Percentiles rank a stretch among this genome's conserved stretches.
Conservation (phyloP, 2,888 invertebrate species). For the Diloba caeruleocephala region DNA sequence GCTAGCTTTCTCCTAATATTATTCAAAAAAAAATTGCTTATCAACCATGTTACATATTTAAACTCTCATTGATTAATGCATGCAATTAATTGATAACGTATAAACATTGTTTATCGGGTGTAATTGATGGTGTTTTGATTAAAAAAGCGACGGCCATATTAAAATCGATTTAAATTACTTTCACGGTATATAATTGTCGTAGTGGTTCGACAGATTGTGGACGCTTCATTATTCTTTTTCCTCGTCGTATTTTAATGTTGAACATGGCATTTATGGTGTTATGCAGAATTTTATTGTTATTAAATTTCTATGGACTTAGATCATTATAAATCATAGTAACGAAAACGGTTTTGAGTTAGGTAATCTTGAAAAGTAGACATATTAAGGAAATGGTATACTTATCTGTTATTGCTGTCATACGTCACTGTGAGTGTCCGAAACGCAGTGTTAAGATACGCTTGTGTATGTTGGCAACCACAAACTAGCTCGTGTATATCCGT, state of each 20-base stretch:
- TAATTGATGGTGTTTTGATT: constrained; percentile 50
- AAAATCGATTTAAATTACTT: constrained; percentile 53
- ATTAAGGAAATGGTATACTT: too few relatives aligned
- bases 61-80: constrained; percentile 37
- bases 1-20: constrained; percentile 25
- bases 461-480: too few relatives aligned
- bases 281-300: too few relatives aligned
- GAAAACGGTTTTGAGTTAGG: too few relatives aligned
- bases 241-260: constrained; percentile 28
- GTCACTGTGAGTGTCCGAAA: too few relatives aligned
- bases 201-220: constrained; percentile 3
- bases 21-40: constrained; percentile 9
- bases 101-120: constrained; percentile 27
- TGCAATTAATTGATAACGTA: constrained; percentile 43
- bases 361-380: too few relatives aligned
- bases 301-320: too few relatives aligned
- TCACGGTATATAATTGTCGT: constrained; percentile 47
- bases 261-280: not conserved
- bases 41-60: constrained; percentile 21
- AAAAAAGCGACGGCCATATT: constrained; percentile 38
- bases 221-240: constrained; percentile 18
- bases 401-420: too few relatives aligned
- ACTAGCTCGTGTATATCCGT: too few relatives aligned
- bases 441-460: too few relatives aligned
- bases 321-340: too few relatives aligned